Evolutionary conservation across 53 echinoderm and acorn worm species (phyloP).

Genomic region (Crossaster papposus): DNA sequence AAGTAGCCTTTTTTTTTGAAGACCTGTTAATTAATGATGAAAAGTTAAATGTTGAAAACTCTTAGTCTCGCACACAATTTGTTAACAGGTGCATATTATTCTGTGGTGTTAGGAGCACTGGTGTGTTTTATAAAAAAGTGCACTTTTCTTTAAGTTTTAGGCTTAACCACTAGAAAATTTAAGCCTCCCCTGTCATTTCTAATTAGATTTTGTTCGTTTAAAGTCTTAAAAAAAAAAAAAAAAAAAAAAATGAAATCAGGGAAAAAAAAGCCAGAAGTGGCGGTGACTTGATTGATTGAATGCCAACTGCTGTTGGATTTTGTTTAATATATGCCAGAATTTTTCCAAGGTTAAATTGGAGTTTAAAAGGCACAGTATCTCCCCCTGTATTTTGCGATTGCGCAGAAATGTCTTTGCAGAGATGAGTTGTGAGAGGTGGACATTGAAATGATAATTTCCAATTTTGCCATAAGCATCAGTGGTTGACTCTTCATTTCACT

Average conservation of each 20-base stretch:
- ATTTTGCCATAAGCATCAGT: too few species aligned
- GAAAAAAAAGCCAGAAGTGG: background rate
- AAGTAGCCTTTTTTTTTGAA: constrained; percentile 34
- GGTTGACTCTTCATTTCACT: too few species aligned
- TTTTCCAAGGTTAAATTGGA: background rate
- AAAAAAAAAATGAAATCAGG: background rate
- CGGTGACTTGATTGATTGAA: constrained; percentile 4
- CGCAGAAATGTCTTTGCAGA: background rate
- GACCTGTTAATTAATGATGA: constrained; percentile 11
- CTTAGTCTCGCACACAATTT: constrained; percentile 7
- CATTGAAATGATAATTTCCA: background rate
- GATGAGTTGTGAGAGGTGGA: too few species aligned
- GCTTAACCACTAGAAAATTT: constrained; percentile 5
- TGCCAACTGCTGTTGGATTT: background rate
- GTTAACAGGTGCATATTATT: constrained; percentile 24
- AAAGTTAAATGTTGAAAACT: constrained; percentile 21
- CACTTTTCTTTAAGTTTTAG: constrained; percentile 6
- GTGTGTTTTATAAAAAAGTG: constrained; percentile 33
- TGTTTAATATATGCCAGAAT: background rate
- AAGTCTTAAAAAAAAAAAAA: background rate
- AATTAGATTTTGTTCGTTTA: constrained; percentile 10
- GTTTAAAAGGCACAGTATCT: constrained; percentile 42
- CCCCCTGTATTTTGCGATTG: background rate
- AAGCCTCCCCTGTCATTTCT: background rate
- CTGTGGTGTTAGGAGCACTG: constrained; percentile 43